Evolutionary conservation across 2,113 vertebrate genomes (phyloP).

Genomic region (Heterochromis multidens): DNA sequence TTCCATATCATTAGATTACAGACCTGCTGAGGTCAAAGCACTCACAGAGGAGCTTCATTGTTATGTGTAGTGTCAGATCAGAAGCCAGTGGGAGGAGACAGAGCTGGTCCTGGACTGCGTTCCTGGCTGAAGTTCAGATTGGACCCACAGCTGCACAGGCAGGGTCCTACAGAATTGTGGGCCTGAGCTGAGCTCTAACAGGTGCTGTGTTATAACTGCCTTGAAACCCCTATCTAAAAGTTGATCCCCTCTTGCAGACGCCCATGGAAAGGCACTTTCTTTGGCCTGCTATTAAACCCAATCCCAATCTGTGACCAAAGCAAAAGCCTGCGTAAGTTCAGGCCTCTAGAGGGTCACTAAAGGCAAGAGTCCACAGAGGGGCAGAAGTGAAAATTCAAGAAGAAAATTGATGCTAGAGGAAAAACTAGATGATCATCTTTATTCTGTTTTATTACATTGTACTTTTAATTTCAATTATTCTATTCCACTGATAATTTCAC

Average conservation of each 20-base stretch:
- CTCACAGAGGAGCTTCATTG: slow-evolving; percentile 50
- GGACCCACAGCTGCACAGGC: slow-evolving; percentile 62
- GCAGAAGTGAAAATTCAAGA: not conserved
- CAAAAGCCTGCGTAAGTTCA: slow-evolving; percentile 6
- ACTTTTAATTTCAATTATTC: not conserved
- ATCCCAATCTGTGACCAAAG: slow-evolving; percentile 45
- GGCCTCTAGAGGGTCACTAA: not conserved
- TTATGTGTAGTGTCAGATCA: slow-evolving; percentile 59
- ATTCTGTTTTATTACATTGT: not conserved
- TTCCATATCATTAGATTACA: slow-evolving; percentile 67
- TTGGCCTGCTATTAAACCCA: slow-evolving; percentile 49
- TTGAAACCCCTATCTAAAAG: slow-evolving; percentile 54
- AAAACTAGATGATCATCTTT: not conserved
- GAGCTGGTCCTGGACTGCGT: slow-evolving; percentile 3
- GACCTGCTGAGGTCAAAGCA: slow-evolving; percentile 52
- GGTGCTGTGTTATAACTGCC: slow-evolving; percentile 68
- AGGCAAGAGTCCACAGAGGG: not conserved
- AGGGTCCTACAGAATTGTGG: slow-evolving; percentile 45
- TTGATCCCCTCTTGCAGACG: slow-evolving; percentile 61
- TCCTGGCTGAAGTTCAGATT: slow-evolving; percentile 47
- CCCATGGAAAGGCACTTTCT: slow-evolving; percentile 43
- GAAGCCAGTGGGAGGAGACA: slow-evolving; percentile 27
- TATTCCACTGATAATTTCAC: not conserved
- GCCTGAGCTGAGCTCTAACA: slow-evolving; percentile 64
- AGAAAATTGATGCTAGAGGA: not conserved